Percentiles rank a stretch among this genome's conserved stretches.
These are phyloP conservation scores for Meganola albula DNA, from an alignment of 2,888 invertebrate species.

Conservation along the genomic window DNA sequence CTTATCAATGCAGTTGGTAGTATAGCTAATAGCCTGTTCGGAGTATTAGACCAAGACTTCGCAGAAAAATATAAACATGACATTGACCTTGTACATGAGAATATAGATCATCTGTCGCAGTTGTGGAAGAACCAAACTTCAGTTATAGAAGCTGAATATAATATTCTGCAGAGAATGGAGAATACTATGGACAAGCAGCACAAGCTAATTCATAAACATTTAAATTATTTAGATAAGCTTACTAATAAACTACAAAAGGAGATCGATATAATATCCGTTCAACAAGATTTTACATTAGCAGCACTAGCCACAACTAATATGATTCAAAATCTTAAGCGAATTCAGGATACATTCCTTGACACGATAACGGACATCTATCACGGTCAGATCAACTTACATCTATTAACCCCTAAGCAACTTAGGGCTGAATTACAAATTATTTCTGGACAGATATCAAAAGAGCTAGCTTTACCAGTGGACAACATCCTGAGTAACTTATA, in stretches of 20 bases:
- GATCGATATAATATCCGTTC: too few species aligned
- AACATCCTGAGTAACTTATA: too few species aligned
- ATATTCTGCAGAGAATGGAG: slow-evolving; percentile 3
- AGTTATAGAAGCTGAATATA: slow-evolving; percentile 2
- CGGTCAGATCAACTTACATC: too few species aligned
- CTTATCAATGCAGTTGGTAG: slow-evolving; percentile 1
- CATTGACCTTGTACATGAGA: background rate
- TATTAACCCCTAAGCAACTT: too few species aligned
- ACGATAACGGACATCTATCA: too few species aligned
- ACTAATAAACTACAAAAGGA: background rate
- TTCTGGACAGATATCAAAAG: too few species aligned
- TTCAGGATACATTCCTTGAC: too few species aligned
- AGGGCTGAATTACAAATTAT: too few species aligned
- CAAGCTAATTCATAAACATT: background rate
- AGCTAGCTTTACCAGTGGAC: too few species aligned
- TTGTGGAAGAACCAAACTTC: slow-evolving; percentile 2
- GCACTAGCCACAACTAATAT: too few species aligned
- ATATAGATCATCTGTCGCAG: background rate
- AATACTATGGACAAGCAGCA: background rate
- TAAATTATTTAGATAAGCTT: background rate
- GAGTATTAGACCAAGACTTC: slow-evolving; percentile 4
- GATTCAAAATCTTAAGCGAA: too few species aligned
- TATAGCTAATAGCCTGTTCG: slow-evolving; percentile 2
- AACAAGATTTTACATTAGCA: too few species aligned
- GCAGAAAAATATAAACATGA: slow-evolving; percentile 2